Conservation (phyloP, 2,888 invertebrate species). For the Thymelicus lineola region DNA sequence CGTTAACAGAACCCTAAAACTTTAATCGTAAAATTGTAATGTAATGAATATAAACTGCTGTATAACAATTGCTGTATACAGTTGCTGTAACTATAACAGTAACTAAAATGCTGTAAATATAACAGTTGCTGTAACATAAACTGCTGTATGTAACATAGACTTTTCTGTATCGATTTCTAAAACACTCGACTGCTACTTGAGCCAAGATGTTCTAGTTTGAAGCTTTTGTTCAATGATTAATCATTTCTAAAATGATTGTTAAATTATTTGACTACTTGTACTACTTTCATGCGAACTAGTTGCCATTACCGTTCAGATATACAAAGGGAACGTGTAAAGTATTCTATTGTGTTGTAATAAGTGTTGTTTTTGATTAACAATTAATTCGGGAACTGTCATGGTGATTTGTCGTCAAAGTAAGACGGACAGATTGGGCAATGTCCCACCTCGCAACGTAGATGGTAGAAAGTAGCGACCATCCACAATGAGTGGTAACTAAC, state of each 20-base stretch:
- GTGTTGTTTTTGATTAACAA: slow-evolving; percentile 42
- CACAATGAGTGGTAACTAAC: slow-evolving; percentile 71
- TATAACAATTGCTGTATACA: too few relatives aligned
- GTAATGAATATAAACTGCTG: slow-evolving; percentile 7
- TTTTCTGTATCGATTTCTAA: slow-evolving; percentile 34
- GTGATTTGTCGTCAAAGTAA: slow-evolving; percentile 34
- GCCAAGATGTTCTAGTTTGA: slow-evolving; percentile 28
- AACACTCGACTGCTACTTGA: slow-evolving; percentile 25
- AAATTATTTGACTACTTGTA: slow-evolving; percentile 34
- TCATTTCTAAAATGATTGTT: slow-evolving; percentile 37
- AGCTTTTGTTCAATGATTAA: slow-evolving; percentile 37
- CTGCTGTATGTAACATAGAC: neutral
- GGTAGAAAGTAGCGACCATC: slow-evolving; percentile 65
- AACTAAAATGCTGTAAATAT: too few relatives aligned
- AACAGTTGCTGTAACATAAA: too few relatives aligned
- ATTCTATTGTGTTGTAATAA: slow-evolving; percentile 39
- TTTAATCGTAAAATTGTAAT: neutral
- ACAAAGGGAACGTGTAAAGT: neutral
- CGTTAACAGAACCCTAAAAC: neutral
- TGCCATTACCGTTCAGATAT: neutral
- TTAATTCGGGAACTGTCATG: slow-evolving; percentile 8
- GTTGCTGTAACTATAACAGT: too few relatives aligned
- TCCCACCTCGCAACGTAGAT: slow-evolving; percentile 64
- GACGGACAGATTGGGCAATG: slow-evolving; percentile 64
- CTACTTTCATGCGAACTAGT: slow-evolving; percentile 33